Conservation (phyloP, 2,888 invertebrate genomes). For the Cephus pygmeus region DNA sequence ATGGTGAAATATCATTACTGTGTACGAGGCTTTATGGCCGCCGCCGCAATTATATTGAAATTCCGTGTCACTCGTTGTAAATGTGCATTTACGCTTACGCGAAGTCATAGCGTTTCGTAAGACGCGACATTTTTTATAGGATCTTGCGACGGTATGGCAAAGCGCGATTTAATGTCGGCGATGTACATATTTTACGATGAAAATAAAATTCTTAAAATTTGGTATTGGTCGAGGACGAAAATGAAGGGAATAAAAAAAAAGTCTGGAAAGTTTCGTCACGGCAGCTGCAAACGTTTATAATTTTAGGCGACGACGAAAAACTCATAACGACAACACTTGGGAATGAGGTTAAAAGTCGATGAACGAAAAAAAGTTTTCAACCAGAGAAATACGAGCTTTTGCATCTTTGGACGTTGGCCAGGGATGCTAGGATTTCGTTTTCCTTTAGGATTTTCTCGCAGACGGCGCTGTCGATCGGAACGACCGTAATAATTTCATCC, state of each 20-base stretch:
- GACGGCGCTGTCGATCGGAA: not conserved
- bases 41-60: not conserved
- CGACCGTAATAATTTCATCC: not conserved
- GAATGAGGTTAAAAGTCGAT: too few relatives aligned
- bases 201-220: not conserved
- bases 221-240: not conserved
- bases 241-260: not conserved
- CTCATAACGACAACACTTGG: too few relatives aligned
- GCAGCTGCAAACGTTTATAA: not conserved
- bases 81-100: not conserved
- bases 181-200: not conserved
- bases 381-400: not conserved
- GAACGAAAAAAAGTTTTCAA: not conserved
- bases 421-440: not conserved
- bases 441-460: not conserved
- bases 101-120: not conserved
- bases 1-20: not conserved
- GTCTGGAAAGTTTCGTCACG: not conserved
- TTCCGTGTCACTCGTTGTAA: not conserved
- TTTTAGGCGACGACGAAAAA: not conserved
- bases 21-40: not conserved
- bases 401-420: not conserved
- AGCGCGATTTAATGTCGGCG: not conserved
- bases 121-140: not conserved
- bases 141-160: not conserved